These are phyloP conservation scores for Acheta domesticus DNA, from an alignment of 2,888 invertebrate genomes.

Conservation along the genomic window DNA sequence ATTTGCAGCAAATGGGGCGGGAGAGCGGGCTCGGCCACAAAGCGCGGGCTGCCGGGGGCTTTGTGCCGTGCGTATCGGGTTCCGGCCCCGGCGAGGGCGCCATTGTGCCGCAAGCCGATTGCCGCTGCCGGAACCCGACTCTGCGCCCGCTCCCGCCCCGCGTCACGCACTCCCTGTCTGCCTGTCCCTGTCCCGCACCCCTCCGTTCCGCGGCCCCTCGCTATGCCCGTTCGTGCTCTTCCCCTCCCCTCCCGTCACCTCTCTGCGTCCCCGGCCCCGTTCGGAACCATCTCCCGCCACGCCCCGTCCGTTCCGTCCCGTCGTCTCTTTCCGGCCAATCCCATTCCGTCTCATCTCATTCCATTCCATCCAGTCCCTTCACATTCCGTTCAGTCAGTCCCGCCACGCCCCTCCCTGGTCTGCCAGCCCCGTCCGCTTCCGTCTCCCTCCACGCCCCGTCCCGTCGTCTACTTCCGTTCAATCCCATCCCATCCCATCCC, in stretches of 20 bases:
- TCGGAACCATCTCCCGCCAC: too few relatives aligned
- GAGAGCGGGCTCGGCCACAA: neutral
- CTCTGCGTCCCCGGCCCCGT: too few relatives aligned
- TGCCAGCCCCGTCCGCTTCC: neutral
- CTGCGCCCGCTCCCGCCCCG: too few relatives aligned
- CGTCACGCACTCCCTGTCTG: too few relatives aligned
- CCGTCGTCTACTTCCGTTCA: neutral
- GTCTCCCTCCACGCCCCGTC: neutral
- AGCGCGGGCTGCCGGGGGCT: neutral
- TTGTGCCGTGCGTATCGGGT: neutral
- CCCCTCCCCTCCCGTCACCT: neutral
- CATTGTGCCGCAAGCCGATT: neutral
- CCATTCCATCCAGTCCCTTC: too few relatives aligned
- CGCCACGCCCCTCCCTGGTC: too few relatives aligned
- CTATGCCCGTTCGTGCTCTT: neutral
- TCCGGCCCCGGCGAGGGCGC: conserved; percentile 18
- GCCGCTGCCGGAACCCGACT: too few relatives aligned
- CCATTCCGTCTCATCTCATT: too few relatives aligned
- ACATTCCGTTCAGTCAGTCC: too few relatives aligned
- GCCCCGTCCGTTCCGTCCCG: too few relatives aligned
- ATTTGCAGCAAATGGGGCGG: conserved; percentile 9
- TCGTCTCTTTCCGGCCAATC: too few relatives aligned
- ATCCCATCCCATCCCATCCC: neutral
- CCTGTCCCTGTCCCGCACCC: neutral
- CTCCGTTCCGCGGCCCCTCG: neutral